Evolutionary conservation across 2,888 invertebrate species (phyloP).

Genomic region (Melieria omissa): DNA sequence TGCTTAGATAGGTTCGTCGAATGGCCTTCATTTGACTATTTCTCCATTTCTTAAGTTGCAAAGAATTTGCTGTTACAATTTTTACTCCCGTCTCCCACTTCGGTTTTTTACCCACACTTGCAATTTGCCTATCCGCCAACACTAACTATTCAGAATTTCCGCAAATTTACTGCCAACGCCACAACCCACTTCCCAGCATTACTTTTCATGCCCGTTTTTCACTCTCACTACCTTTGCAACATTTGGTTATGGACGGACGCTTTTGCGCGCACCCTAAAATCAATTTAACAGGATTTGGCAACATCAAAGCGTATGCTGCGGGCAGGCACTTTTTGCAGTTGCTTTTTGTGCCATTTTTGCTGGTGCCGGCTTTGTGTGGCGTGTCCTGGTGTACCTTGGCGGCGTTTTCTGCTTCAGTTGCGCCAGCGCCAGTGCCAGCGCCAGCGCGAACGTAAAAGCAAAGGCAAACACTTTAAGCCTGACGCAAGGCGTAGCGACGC

Average conservation of each 20-base stretch:
- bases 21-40: too few relatives aligned
- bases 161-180: too few relatives aligned
- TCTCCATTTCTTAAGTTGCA: too few relatives aligned
- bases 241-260: conserved; percentile 18
- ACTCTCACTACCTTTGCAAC: neutral
- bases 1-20: too few relatives aligned
- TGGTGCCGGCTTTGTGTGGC: neutral
- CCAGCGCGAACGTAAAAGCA: neutral
- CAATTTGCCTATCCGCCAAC: too few relatives aligned
- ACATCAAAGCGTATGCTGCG: conserved; percentile 58
- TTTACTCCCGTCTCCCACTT: too few relatives aligned
- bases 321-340: conserved; percentile 24
- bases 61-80: too few relatives aligned
- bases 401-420: too few relatives aligned
- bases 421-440: too few relatives aligned
- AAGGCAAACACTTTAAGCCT: conserved; percentile 52
- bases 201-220: neutral
- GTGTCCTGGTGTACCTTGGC: too few relatives aligned
- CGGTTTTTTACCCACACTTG: too few relatives aligned
- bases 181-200: too few relatives aligned
- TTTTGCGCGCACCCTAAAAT: conserved; percentile 50
- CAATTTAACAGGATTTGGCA: conserved; percentile 60
- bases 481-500: conserved; percentile 48
- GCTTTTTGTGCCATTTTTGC: conserved; percentile 5
- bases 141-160: neutral